A percentile compares a stretch with the other conserved stretches of the same genome.
These are phyloP conservation scores for Cotesia chilonis DNA, from an alignment of 1,140 invertebrate genomes.

Conservation along the genomic window DNA sequence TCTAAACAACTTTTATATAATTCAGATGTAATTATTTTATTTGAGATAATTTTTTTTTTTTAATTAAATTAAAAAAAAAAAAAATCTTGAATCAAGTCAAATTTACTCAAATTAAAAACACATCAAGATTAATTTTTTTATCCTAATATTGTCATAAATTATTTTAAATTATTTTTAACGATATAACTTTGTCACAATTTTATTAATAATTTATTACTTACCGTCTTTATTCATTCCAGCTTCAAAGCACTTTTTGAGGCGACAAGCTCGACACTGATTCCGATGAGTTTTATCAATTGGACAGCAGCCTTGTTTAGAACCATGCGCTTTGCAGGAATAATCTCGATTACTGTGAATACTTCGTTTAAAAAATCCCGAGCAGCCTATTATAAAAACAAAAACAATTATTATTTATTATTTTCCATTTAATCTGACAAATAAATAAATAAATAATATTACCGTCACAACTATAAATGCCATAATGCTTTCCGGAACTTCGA, in stretches of 20 bases:
- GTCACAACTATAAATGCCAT: slow-evolving; percentile 97
- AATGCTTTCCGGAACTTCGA: slow-evolving; percentile 95
- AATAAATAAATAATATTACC: slow-evolving; percentile 71
- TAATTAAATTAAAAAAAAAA: too few species aligned
- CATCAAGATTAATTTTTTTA: too few species aligned
- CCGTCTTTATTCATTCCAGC: slow-evolving; percentile 99
- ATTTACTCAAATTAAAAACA: too few species aligned
- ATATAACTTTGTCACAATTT: not conserved
- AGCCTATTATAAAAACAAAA: slow-evolving; percentile 70
- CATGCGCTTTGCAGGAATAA: slow-evolving; percentile 96
- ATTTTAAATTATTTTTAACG: too few species aligned
- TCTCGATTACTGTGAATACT: slow-evolving; percentile 95
- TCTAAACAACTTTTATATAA: slow-evolving; percentile 2
- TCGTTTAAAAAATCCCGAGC: slow-evolving; percentile 96
- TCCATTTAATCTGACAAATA: slow-evolving; percentile 4
- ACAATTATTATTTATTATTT: not conserved
- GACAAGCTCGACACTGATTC: slow-evolving; percentile 96
- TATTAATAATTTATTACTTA: slow-evolving; percentile 68
- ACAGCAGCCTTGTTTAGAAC: slow-evolving; percentile 90
- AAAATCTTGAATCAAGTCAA: too few species aligned
- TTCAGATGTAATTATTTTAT: not conserved
- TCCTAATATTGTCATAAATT: too few species aligned
- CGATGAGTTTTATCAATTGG: slow-evolving; percentile 96
- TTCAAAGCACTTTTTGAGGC: slow-evolving; percentile 95
- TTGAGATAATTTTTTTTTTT: too few species aligned